Evolutionary conservation across 1,140 invertebrate genomes (phyloP), one percentile per base, ranked within the genome.

Genomic region (Caenorhabditis briggsae): DNA sequence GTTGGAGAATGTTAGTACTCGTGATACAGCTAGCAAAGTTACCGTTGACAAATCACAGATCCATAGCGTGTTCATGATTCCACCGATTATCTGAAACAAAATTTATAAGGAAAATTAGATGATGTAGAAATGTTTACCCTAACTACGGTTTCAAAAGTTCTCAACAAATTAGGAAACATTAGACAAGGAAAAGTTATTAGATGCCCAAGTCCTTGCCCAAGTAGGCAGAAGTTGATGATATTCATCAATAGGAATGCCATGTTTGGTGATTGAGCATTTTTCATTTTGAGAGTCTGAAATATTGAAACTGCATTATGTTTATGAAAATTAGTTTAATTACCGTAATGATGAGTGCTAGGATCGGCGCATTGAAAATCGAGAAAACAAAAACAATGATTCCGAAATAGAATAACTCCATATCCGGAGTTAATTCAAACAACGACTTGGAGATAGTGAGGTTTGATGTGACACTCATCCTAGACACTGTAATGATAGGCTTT

Each of bases 161-260:
- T 18, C 9, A n/a, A 12, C 6, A 70, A 43, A 43, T 70, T 70
- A 43, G 64, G 64, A 46, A 70, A 70, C 43, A 70, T 70, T 0
- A 70, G 18, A 18, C n/a, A 12, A 18, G 41, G 64, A n/a, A 41
- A 70, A 46, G 64, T 70, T 12, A 70, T 14, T 5, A 43, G 43
- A 16, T 70, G 64, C 14, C 64, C 33, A 7, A 70, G 18, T 70
- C 64, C 64, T 70, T 70, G 64, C 8, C 64, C 64, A n/a, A 70
- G 64, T n/a, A 70, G 16, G 16, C 64, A 70, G 8, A 70, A 43
- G 16, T 70, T 70, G n/a, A 70, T 16, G 2, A 70, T 70, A 70
- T 70, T 70, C 64, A 70, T 70, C 14, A 70, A 46, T 46, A n/a
- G 43, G 33, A 70, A 61, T 9, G 59, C 25, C 59, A 61, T 25